Evolutionary conservation across 1,140 invertebrate species (phyloP).

Genomic region (Orchesella cincta): DNA sequence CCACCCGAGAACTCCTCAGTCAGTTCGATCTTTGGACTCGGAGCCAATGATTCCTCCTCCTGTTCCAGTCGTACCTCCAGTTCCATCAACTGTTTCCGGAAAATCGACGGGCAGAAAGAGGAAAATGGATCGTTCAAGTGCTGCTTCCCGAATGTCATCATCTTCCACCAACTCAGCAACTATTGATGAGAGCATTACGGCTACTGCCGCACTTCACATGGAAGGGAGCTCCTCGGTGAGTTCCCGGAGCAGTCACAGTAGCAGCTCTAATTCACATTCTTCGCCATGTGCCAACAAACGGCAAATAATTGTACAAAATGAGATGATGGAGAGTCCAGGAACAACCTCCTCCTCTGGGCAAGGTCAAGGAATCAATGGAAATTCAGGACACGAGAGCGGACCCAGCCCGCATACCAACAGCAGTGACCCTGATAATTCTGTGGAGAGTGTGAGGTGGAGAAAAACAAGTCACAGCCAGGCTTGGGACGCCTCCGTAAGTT

Average conservation of each 20-base stretch:
- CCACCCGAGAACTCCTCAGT: slow-evolving; percentile 45
- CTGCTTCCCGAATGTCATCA: neutral
- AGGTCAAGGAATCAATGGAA: slow-evolving; percentile 25
- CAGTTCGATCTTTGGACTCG: slow-evolving; percentile 47
- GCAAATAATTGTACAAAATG: slow-evolving; percentile 51
- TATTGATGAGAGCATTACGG: slow-evolving; percentile 32
- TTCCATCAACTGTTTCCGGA: slow-evolving; percentile 30
- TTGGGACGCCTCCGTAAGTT: slow-evolving; percentile 46
- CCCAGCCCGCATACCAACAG: slow-evolving; percentile 43
- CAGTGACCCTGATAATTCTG: slow-evolving; percentile 46
- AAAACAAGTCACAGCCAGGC: slow-evolving; percentile 45
- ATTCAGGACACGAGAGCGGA: slow-evolving; percentile 42
- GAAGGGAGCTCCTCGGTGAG: neutral
- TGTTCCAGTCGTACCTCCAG: slow-evolving; percentile 28
- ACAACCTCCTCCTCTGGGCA: slow-evolving; percentile 18
- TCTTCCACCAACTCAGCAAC: neutral
- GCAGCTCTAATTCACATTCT: slow-evolving; percentile 30
- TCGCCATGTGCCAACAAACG: slow-evolving; percentile 47
- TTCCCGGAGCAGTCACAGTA: neutral
- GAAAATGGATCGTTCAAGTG: slow-evolving; percentile 43
- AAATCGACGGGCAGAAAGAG: slow-evolving; percentile 40
- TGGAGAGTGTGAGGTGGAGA: slow-evolving; percentile 47
- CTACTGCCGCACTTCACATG: slow-evolving; percentile 31
- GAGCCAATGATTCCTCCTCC: slow-evolving; percentile 40
- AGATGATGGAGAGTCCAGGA: slow-evolving; percentile 40